Evolutionary conservation across 2,113 vertebrate genomes (phyloP), one percentile per base, ranked within the genome.

Genomic region (Periophthalmus modestus): DNA sequence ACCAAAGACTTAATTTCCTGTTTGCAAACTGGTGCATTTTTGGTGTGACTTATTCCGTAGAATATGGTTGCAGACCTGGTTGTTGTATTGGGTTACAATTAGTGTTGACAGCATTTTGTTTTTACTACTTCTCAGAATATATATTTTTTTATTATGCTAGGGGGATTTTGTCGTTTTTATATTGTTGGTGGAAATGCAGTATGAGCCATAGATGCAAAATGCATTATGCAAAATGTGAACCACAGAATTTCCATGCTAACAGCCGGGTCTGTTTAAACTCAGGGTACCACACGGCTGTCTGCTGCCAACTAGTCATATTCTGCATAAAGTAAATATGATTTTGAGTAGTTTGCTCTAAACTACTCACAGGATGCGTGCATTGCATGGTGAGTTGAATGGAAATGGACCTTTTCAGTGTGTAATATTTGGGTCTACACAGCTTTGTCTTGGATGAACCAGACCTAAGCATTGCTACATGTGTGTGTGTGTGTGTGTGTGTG

Each of bases 241-340:
- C 83, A 81, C 77, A 78, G 19, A 43, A 72, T 89, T 90, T 88
- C 80, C 78, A 83, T 75, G 73, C 79, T 80, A 85, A 66, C 78
- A 87, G 59, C 65, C 63, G 74, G 73, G 74, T 0, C 80, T 83
- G 80, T 73, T 81, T 54, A 74, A 77, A 69, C 84, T 85, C 76
- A 74, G 82, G 81, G 84, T 88, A 85, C 79, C 79, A 75, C 66
- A 72, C 63, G 66, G 68, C 83, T 81, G 80, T 72, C 76, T 59
- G 0, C 70, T 69, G 80, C 73, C 85, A 80, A 78, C 52, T 7
- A 68, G 73, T 83, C 83, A 80, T 84, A 79, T 80, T 85, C 78
- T 84, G 65, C 77, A 34, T 15, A 66, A 59, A 24, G 58, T 48
- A 39, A 67, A 75, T 77, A 52, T 70, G 5, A 59, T 36, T 75